Percentiles rank a stretch among this genome's conserved stretches.
These are phyloP conservation scores for Cranoglanis bouderius DNA, from an alignment of 2,113 vertebrate genomes.

Conservation along the genomic window DNA sequence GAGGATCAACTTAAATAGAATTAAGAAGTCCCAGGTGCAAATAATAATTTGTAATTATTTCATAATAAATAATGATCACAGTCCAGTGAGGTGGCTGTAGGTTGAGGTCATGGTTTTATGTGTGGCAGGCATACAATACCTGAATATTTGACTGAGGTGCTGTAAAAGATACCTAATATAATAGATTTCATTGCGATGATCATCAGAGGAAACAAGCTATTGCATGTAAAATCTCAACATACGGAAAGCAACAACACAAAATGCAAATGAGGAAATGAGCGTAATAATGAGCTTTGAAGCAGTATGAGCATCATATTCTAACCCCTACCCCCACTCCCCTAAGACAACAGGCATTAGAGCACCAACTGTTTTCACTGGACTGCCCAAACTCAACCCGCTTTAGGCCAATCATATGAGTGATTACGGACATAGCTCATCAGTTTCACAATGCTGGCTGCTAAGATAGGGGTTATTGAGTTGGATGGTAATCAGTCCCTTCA, in stretches of 20 bases:
- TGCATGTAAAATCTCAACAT: constrained; percentile 11
- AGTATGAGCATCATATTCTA: not conserved
- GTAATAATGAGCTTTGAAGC: constrained; percentile 41
- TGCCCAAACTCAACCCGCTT: constrained; percentile 33
- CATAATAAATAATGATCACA: not conserved
- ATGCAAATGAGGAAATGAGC: constrained; percentile 2
- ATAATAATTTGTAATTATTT: not conserved
- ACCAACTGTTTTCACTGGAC: constrained; percentile 53
- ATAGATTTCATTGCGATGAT: not conserved
- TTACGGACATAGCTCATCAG: constrained; percentile 71
- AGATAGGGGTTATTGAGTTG: constrained; percentile 66
- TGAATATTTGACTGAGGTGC: not conserved
- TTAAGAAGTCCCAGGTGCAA: not conserved
- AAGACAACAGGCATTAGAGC: constrained; percentile 54
- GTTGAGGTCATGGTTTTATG: not conserved
- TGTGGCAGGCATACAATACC: not conserved
- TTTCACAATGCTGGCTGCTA: constrained; percentile 68
- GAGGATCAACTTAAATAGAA: not conserved
- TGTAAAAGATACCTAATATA: not conserved
- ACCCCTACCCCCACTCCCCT: constrained; percentile 43
- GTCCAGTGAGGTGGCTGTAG: not conserved
- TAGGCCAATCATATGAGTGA: constrained; percentile 65
- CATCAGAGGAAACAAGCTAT: not conserved
- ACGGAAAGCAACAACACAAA: not conserved
- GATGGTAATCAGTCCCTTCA: constrained; percentile 68